Evolutionary conservation across 2,888 invertebrate species (phyloP).

Genomic region (Nomada ferruginata): DNA sequence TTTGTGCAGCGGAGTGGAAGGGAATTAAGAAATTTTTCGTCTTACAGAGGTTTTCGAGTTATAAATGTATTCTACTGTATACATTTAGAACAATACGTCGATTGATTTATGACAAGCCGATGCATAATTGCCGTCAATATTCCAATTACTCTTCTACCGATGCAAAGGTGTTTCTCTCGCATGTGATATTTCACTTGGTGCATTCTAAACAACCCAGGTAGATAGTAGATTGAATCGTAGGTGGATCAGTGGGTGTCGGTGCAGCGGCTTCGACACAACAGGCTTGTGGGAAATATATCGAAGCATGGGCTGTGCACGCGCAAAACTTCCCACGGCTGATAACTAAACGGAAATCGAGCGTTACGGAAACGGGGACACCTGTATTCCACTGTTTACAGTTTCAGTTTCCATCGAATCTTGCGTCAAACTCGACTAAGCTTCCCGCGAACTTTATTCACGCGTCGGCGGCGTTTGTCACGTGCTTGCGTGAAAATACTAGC

Average conservation of each 20-base stretch:
- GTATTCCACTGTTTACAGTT: conserved; percentile 47
- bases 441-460: conserved; percentile 28
- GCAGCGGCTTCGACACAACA: conserved; percentile 45
- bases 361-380: conserved; percentile 44
- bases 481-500: conserved; percentile 16
- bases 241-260: conserved; percentile 1
- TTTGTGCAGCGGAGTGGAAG: too few species aligned
- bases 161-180: neutral
- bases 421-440: conserved; percentile 49
- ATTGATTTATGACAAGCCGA: neutral
- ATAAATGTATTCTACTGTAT: too few species aligned
- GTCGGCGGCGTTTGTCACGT: neutral
- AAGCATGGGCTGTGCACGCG: conserved; percentile 57
- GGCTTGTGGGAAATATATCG: conserved; percentile 63
- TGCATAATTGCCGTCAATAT: neutral
- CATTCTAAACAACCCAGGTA: neutral
- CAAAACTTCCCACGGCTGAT: conserved; percentile 51
- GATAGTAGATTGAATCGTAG: conserved; percentile 4
- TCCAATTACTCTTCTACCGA: too few species aligned
- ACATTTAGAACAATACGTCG: too few species aligned
- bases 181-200: neutral
- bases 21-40: too few species aligned
- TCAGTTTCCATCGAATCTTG: conserved; percentile 23
- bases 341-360: conserved; percentile 50
- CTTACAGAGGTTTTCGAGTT: too few species aligned